Conservation (phyloP, 2,888 invertebrate species). For the Spodoptera littoralis region DNA sequence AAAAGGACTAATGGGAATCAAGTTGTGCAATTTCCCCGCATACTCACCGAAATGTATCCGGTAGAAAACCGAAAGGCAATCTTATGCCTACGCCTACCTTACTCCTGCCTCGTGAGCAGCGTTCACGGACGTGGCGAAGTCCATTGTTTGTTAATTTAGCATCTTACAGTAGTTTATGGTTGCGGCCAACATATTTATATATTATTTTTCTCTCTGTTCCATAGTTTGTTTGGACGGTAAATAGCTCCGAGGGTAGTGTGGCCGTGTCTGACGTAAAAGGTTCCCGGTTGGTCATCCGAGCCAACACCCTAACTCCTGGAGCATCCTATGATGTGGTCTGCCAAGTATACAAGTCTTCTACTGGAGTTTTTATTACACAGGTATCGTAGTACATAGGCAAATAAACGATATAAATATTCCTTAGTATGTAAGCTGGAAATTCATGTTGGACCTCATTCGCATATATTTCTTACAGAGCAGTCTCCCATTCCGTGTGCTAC, state of each 20-base stretch:
- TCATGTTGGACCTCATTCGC: no score
- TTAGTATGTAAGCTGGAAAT: no score
- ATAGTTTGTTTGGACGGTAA: slow-evolving; percentile 73
- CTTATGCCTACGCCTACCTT: no score
- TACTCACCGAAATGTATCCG: no score
- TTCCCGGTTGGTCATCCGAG: slow-evolving; percentile 64
- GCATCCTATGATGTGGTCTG: slow-evolving; percentile 64
- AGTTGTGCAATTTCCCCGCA: no score
- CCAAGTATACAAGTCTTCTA: slow-evolving; percentile 61
- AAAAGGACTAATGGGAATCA: no score
- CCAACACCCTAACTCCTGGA: slow-evolving; percentile 62
- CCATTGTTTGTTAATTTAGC: no score
- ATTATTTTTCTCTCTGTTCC: slow-evolving; percentile 5
- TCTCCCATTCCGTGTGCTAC: slow-evolving; percentile 62
- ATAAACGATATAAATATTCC: not conserved
- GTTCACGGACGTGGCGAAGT: no score
- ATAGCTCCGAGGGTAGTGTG: slow-evolving; percentile 50
- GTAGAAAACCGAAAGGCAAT: no score
- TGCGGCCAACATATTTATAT: no score
- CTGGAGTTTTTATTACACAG: slow-evolving; percentile 66
- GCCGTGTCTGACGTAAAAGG: slow-evolving; percentile 61
- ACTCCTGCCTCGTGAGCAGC: no score
- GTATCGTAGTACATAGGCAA: slow-evolving; percentile 50
- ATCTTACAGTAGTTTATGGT: no score
- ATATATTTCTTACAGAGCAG: slow-evolving; percentile 60